These are phyloP conservation scores for Bothrops jararaca DNA, from an alignment of 2,113 vertebrate genomes.

Conservation along the genomic window DNA sequence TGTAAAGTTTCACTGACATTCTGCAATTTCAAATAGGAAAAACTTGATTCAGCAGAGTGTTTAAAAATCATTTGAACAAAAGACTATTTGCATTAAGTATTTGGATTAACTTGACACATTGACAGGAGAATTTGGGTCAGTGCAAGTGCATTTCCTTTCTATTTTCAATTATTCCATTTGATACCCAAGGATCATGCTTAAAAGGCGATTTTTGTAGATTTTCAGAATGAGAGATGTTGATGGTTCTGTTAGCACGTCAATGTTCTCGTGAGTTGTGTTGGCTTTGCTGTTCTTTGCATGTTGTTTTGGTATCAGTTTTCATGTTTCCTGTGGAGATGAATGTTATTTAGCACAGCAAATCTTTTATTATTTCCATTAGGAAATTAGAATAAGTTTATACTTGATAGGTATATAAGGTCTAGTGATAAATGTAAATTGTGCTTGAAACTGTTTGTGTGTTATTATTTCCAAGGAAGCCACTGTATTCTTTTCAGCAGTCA, in stretches of 20 bases:
- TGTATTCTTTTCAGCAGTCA: slow-evolving; percentile 59
- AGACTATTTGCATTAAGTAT: background rate
- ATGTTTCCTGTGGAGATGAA: slow-evolving; percentile 51
- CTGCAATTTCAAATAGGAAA: background rate
- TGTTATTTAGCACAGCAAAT: slow-evolving; percentile 60
- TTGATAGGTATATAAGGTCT: slow-evolving; percentile 41
- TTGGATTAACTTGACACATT: background rate
- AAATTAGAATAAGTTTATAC: slow-evolving; percentile 53
- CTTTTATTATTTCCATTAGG: slow-evolving; percentile 59
- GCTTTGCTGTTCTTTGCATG: slow-evolving; percentile 63
- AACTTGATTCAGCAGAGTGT: slow-evolving; percentile 9
- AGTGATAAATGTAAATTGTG: slow-evolving; percentile 60
- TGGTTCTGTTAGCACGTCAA: slow-evolving; percentile 53
- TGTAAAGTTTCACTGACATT: background rate
- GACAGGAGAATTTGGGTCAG: background rate
- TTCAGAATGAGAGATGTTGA: slow-evolving; percentile 46
- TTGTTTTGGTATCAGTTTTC: slow-evolving; percentile 56
- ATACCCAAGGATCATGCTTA: slow-evolving; percentile 35
- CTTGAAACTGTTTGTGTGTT: slow-evolving; percentile 62
- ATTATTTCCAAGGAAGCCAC: slow-evolving; percentile 58
- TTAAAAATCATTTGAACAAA: background rate
- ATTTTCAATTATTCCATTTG: slow-evolving; percentile 29
- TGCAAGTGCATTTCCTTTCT: slow-evolving; percentile 31
- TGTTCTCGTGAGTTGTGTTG: slow-evolving; percentile 52
- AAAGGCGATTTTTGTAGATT: slow-evolving; percentile 45